phyloP scores from a whole-genome alignment of 2,888 invertebrate species.

The Trypoxylon attenuatum region DNA sequence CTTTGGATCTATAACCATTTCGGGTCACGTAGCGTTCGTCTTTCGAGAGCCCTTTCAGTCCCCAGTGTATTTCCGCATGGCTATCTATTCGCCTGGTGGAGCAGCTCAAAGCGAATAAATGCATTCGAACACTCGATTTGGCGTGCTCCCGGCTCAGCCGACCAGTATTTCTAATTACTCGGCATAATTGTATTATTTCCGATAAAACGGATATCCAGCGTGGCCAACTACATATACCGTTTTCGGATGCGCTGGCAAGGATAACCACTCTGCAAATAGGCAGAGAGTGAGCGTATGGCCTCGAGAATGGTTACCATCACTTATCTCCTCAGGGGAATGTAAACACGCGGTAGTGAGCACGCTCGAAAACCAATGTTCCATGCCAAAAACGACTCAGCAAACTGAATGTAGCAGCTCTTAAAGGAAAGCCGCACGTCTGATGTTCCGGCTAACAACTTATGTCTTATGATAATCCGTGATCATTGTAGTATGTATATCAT shows the following conservation, averaged over 20 bases:
- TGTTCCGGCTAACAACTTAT: no score
- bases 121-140: neutral
- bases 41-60: no score
- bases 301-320: conserved; percentile 16
- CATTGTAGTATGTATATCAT: no score
- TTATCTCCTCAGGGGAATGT: conserved; percentile 31
- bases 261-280: conserved; percentile 1
- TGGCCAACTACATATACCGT: conserved; percentile 16
- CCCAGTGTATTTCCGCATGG: no score
- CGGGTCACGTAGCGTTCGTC: no score
- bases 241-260: conserved; percentile 4
- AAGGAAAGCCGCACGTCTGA: neutral
- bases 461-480: no score
- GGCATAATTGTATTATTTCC: conserved; percentile 34
- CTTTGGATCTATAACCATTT: no score
- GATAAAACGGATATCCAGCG: conserved; percentile 30
- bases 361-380: conserved; percentile 8
- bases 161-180: conserved; percentile 21
- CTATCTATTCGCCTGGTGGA: no score
- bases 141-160: neutral
- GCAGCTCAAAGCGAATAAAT: neutral
- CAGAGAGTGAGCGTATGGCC: neutral
- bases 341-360: conserved; percentile 22
- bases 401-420: neutral
- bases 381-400: conserved; percentile 1